A percentile compares a stretch with the other conserved stretches of the same genome.
Evolutionary conservation across 2,113 vertebrate genomes (phyloP).

Genomic region (Zosterops japonicus): DNA sequence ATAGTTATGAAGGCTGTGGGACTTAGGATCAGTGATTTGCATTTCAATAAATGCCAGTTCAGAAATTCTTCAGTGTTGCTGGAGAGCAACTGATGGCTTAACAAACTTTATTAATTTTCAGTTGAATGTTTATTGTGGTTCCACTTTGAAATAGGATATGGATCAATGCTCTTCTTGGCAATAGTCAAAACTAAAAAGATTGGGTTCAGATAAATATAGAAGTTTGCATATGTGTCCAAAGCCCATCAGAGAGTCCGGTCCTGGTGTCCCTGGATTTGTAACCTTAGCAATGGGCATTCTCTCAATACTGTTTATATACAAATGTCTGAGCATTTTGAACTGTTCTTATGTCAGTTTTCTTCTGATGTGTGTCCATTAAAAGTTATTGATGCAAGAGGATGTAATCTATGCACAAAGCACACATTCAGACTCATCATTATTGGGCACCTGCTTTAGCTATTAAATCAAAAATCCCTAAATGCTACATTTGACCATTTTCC

Average conservation of each 20-base stretch:
- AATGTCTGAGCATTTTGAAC: neutral
- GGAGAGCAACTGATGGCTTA: constrained; percentile 1
- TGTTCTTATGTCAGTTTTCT: neutral
- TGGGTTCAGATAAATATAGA: neutral
- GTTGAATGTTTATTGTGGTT: neutral
- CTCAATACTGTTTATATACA: neutral
- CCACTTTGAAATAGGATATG: neutral
- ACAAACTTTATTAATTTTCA: constrained; percentile 43
- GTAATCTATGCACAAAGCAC: neutral
- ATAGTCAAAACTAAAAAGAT: neutral
- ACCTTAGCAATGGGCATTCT: neutral
- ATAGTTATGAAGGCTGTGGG: constrained; percentile 27
- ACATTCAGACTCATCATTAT: neutral
- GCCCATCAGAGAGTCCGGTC: neutral
- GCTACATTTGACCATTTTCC: neutral
- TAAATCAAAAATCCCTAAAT: neutral
- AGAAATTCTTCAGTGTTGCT: constrained; percentile 14
- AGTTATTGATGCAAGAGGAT: neutral
- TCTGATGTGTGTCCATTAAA: neutral
- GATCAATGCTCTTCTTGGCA: neutral
- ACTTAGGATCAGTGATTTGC: constrained; percentile 21
- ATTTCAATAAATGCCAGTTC: constrained; percentile 30
- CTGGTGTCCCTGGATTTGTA: neutral
- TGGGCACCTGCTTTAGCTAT: neutral
- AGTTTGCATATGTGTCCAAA: neutral